Evolutionary conservation across 2,888 invertebrate species (phyloP).

Genomic region (Acronicta alni): DNA sequence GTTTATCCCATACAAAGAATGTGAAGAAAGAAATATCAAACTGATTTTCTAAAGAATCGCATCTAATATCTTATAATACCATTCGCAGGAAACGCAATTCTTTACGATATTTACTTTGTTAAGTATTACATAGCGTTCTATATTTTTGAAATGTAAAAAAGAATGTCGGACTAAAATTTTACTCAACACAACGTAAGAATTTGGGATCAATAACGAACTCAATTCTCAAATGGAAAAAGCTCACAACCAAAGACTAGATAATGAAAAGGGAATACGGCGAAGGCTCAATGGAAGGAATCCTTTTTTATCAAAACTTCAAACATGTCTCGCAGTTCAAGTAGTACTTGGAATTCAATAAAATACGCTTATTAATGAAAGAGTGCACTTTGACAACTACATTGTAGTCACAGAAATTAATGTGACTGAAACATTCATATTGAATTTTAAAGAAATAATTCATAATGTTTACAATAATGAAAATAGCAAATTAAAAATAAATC

Average conservation of each 20-base stretch:
- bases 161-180: constrained; percentile 3
- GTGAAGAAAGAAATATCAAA: constrained; percentile 28
- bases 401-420: neutral
- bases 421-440: no score
- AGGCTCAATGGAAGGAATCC: constrained; percentile 46
- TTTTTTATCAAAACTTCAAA: constrained; percentile 62
- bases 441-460: no score
- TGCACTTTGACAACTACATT: constrained; percentile 58
- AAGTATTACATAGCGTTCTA: no score
- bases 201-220: constrained; percentile 52
- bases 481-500: no score
- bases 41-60: constrained; percentile 27
- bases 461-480: no score
- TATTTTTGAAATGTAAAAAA: neutral
- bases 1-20: constrained; percentile 46
- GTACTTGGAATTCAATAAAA: constrained; percentile 65
- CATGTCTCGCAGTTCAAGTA: constrained; percentile 60
- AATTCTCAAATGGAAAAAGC: constrained; percentile 57
- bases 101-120: no score
- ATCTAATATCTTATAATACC: constrained; percentile 4
- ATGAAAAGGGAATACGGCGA: constrained; percentile 59
- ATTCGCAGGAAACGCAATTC: constrained; percentile 7
- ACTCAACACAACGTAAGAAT: constrained; percentile 32
- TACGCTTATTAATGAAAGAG: constrained; percentile 63
- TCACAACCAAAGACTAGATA: constrained; percentile 56